phyloP scores from a whole-genome alignment of 2,888 invertebrate species.

The Drosophila leonis region DNA sequence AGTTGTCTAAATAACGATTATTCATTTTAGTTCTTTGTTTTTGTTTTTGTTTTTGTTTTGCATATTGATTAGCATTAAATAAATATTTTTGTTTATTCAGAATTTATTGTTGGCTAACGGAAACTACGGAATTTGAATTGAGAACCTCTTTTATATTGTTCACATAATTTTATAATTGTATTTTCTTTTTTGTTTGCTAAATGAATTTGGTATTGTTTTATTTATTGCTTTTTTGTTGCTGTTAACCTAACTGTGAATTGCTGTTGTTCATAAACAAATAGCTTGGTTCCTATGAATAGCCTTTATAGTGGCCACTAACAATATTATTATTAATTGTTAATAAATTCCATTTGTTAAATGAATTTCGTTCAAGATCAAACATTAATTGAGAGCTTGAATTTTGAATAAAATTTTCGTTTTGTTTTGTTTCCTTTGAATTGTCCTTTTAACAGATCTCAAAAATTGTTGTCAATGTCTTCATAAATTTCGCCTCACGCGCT shows the following conservation, averaged over 20 bases:
- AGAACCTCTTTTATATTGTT: conserved; percentile 41
- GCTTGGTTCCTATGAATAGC: conserved; percentile 27
- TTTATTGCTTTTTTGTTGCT: conserved; percentile 47
- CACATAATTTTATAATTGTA: background rate
- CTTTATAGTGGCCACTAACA: conserved; percentile 14
- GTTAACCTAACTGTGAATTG: conserved; percentile 42
- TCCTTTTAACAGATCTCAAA: conserved; percentile 24
- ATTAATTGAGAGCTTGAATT: conserved; percentile 14
- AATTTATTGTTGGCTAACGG: conserved; percentile 14
- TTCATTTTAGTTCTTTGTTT: background rate
- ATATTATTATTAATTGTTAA: conserved; percentile 8
- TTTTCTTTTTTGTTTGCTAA: background rate
- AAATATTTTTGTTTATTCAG: conserved; percentile 15
- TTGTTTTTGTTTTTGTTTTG: background rate
- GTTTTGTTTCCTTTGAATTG: conserved; percentile 6
- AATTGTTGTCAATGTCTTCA: conserved; percentile 33
- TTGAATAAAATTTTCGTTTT: conserved; percentile 29
- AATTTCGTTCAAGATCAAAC: conserved; percentile 24
- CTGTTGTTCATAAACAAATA: conserved; percentile 28
- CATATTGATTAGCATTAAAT: conserved; percentile 11
- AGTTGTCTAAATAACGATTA: conserved; percentile 17
- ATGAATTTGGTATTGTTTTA: conserved; percentile 42
- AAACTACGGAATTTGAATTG: conserved; percentile 31
- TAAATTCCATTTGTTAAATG: conserved; percentile 23
- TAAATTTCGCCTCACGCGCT: conserved; percentile 52